Evolutionary conservation across 2,797 vertebrate species (phyloP), one percentile per base, ranked within the genome.

Genomic region (Artibeus lituratus): DNA sequence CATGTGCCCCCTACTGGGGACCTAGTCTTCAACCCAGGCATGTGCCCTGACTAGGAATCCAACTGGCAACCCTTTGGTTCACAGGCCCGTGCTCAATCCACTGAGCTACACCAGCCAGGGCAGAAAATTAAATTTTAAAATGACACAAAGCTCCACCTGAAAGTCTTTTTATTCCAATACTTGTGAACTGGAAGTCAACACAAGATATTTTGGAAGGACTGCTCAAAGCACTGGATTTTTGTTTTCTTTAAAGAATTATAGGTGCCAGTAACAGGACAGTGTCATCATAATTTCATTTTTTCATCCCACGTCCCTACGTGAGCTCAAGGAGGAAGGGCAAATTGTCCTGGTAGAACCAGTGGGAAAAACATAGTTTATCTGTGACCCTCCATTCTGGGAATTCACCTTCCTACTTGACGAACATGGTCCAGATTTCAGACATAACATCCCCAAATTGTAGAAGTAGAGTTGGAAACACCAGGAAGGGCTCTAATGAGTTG

Each of bases 121-220:
- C 39, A 77, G 70, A 73, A 94, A 77, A 88, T 6, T 72, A 82
- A 74, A 72, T 39, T 85, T 95, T 93, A 59, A 95, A 92, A 76
- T 70, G 51, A 32, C 21, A 32, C 3, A 44, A 14, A 84, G 39
- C 42, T 77, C 37, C 84, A 1, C 24, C 49, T n/a, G 29, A 59
- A 90, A 78, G 7, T 6, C 12, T 89, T 6, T 37, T 59, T 86
- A 42, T 94, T 80, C 42, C 10, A 73, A 32, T 26, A 53, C 7
- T 51, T 57, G 2, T 29, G 74, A 90, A 55, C 9, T 65, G 51
- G 12, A 91, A 89, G 59, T 84, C 42, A 37, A 5, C 62, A 29
- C 26, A 47, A 18, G 14, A 11, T 44, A 21, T 88, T 95, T 92
- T 78, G 10, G 8, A 91, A 92, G 35, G 53, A 44, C 4, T 11